Evolutionary conservation across 1,140 invertebrate species (phyloP), one percentile per base, ranked within the genome.

Genomic region (Drosophila ercepeae): DNA sequence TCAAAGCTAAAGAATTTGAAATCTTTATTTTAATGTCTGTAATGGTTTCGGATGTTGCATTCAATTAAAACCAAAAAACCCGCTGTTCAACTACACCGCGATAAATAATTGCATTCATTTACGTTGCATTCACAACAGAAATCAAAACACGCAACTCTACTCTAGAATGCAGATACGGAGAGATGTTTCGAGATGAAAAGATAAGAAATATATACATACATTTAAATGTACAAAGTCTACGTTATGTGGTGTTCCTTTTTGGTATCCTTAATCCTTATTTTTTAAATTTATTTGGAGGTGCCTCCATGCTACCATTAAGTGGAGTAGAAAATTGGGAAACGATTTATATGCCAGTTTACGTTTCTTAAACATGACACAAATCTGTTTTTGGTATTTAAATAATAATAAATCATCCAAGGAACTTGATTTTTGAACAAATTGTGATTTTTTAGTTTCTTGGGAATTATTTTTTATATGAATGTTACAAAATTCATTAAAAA

Each of bases 151-250:
- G 52, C 52, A 39, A 51, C 27, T 42, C 27, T 42, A 42, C 16
- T n/a, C n/a, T n/a, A 9, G 39, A 42, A 18, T 59, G 45, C 67
- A 69, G 39, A 58, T 14, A 19, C 14, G n/a, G 49, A 51, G 41
- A 39, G 2, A 41, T 25, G 42, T 39, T 14, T 1, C 29, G 44
- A 39, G 65, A 70, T 52, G 49, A 60, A 29, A 60, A 51, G 63
- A 71, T 71, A 6, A 57, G 48, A 64, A 65, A 74, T 79, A 84
- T 79, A 86, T 81, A 88, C 72, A 55, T 81, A 78, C 61, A 88
- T 88, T 86, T 88, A 78, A 88, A 88, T 88, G 83, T 88, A 88
- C 51, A 88, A 86, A 54, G 65, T 57, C 86, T 82, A 63, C 53
- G 48, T 57, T 63, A 51, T 75, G 64, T 78, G 36, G 59, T 77